Conservation (phyloP, 2,797 vertebrate species). For the Chaetodon trifasciatus region DNA sequence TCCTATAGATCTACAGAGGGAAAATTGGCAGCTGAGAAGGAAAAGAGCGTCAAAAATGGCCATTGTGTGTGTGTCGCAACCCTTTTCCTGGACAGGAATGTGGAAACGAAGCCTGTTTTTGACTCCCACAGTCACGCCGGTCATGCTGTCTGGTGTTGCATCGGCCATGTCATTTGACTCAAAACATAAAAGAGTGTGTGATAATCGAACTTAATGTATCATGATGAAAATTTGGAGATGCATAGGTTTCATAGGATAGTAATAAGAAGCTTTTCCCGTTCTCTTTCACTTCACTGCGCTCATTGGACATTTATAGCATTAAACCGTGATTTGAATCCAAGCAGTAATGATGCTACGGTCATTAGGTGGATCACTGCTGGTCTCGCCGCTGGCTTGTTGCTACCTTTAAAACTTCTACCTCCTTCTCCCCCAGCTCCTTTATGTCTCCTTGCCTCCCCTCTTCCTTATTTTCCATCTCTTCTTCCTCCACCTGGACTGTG, state of each 20-base stretch:
- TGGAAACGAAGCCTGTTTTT: constrained; percentile 56
- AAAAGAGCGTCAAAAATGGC: constrained; percentile 66
- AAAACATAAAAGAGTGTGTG: background rate
- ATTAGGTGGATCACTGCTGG: constrained; percentile 42
- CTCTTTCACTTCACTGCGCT: background rate
- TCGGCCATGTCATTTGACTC: constrained; percentile 14
- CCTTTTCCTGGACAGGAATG: constrained; percentile 42
- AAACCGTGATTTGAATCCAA: constrained; percentile 24
- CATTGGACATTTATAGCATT: constrained; percentile 8
- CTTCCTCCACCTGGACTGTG: constrained; percentile 23
- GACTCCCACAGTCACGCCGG: constrained; percentile 20
- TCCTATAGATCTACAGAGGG: constrained; percentile 59
- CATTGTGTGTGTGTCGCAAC: constrained; percentile 67
- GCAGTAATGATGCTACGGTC: constrained; percentile 18
- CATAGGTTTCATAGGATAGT: background rate
- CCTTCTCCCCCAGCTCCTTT: constrained; percentile 31
- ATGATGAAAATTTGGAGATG: too few relatives aligned
- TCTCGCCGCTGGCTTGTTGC: constrained; percentile 34
- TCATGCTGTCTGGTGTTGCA: constrained; percentile 7
- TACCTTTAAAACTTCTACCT: constrained; percentile 16
- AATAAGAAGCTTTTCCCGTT: background rate
- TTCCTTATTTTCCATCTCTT: constrained; percentile 33
- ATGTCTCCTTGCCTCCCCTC: constrained; percentile 22
- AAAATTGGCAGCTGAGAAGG: constrained; percentile 62
- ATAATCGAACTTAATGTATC: background rate